Conservation (phyloP, 2,888 invertebrate species). For the Microchrysa polita region DNA sequence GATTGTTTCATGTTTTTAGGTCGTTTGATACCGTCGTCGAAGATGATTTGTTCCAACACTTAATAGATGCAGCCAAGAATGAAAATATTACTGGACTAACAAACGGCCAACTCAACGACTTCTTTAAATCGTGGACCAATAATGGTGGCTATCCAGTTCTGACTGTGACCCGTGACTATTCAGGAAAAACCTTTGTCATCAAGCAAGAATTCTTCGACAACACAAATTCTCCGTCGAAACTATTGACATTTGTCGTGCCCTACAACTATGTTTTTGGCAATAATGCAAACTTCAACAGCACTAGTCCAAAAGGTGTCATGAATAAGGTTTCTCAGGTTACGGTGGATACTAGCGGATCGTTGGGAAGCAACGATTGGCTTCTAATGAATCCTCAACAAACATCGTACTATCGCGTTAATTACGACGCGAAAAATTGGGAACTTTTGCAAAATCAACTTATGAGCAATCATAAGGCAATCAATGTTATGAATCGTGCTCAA, state of each 20-base stretch:
- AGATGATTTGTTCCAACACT: constrained; percentile 50
- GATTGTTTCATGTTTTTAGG: constrained; percentile 19
- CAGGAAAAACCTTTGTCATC: constrained; percentile 64
- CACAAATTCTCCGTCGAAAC: background rate
- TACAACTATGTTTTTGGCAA: constrained; percentile 53
- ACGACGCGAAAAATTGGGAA: constrained; percentile 29
- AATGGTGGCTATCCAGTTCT: constrained; percentile 71
- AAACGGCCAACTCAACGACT: constrained; percentile 65
- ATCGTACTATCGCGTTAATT: constrained; percentile 66
- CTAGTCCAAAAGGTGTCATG: constrained; percentile 56
- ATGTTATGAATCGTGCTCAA: constrained; percentile 83
- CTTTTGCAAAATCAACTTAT: constrained; percentile 67
- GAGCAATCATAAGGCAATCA: constrained; percentile 72
- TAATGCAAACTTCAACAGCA: constrained; percentile 57
- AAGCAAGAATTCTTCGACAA: constrained; percentile 62
- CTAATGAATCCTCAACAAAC: constrained; percentile 62
- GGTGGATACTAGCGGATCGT: constrained; percentile 44
- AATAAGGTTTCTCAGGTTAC: constrained; percentile 45
- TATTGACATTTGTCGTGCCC: constrained; percentile 58
- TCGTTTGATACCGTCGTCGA: constrained; percentile 52
- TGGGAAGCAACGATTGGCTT: constrained; percentile 56
- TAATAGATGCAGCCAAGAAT: constrained; percentile 54
- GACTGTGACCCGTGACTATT: constrained; percentile 66
- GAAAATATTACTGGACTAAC: constrained; percentile 46
- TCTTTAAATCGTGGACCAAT: constrained; percentile 72